Evolutionary conservation across 2,113 vertebrate genomes (phyloP).

Genomic region (Pholis gunnellus): DNA sequence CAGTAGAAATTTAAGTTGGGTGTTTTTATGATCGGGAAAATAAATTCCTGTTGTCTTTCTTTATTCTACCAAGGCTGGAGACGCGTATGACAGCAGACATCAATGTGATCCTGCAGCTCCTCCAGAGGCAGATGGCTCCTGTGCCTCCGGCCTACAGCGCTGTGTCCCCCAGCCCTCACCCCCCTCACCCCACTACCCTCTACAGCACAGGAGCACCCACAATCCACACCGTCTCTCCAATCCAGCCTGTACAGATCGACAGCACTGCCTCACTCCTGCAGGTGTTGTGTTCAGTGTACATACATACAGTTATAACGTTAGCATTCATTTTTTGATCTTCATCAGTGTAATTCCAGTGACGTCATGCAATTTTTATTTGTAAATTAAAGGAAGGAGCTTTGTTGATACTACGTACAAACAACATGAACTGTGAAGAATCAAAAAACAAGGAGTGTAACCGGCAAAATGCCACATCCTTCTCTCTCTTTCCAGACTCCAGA

Average conservation of each 20-base stretch:
- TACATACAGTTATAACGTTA: background rate
- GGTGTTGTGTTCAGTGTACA: constrained; percentile 71
- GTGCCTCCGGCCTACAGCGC: constrained; percentile 89
- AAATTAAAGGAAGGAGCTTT: background rate
- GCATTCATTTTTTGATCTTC: background rate
- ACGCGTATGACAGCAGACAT: constrained; percentile 94
- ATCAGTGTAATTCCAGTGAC: background rate
- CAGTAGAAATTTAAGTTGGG: background rate
- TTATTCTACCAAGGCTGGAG: constrained; percentile 86
- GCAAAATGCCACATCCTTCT: background rate
- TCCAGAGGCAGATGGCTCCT: constrained; percentile 91
- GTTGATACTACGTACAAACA: no score
- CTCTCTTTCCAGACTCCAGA: constrained; percentile 81
- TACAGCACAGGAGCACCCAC: constrained; percentile 78
- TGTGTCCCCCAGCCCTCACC: constrained; percentile 83
- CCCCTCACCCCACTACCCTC: constrained; percentile 80
- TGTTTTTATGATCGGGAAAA: background rate
- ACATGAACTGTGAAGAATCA: background rate
- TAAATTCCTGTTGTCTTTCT: background rate
- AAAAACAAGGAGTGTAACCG: background rate
- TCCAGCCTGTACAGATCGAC: constrained; percentile 63
- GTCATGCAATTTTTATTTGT: background rate
- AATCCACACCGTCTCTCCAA: constrained; percentile 66
- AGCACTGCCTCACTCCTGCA: constrained; percentile 71
- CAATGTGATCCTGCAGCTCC: constrained; percentile 92